Conservation (phyloP, 2,113 vertebrate species). For the Petrocephalus zakoni region DNA sequence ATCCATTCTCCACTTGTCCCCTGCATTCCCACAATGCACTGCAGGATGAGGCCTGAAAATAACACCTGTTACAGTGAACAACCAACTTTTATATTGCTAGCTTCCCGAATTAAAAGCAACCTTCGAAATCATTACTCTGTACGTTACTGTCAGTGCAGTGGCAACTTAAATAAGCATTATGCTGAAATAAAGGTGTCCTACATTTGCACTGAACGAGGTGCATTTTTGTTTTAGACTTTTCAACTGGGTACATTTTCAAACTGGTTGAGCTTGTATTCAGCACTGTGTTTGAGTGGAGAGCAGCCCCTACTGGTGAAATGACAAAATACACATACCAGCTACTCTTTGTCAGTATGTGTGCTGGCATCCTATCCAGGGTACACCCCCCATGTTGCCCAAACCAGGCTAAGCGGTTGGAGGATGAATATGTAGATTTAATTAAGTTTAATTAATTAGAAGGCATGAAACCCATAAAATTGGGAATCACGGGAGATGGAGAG, state of each 20-base stretch:
- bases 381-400: neutral
- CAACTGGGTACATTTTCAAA: neutral
- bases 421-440: neutral
- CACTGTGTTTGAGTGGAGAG: neutral
- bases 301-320: conserved; percentile 14
- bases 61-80: neutral
- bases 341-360: neutral
- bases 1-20: neutral
- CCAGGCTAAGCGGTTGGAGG: neutral
- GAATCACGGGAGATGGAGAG: neutral
- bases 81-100: neutral
- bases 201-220: neutral
- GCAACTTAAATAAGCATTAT: neutral
- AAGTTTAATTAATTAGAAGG: neutral
- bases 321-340: neutral
- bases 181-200: neutral
- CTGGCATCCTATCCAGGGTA: neutral
- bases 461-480: neutral
- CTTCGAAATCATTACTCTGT: neutral
- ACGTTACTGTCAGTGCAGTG: neutral
- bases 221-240: neutral
- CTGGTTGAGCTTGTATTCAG: neutral
- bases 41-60: neutral
- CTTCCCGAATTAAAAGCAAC: neutral
- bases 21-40: neutral